A percentile compares a stretch with the other conserved stretches of the same genome.
phyloP scores from a whole-genome alignment of 1,140 invertebrate species.

The Drosophila persimilis region DNA sequence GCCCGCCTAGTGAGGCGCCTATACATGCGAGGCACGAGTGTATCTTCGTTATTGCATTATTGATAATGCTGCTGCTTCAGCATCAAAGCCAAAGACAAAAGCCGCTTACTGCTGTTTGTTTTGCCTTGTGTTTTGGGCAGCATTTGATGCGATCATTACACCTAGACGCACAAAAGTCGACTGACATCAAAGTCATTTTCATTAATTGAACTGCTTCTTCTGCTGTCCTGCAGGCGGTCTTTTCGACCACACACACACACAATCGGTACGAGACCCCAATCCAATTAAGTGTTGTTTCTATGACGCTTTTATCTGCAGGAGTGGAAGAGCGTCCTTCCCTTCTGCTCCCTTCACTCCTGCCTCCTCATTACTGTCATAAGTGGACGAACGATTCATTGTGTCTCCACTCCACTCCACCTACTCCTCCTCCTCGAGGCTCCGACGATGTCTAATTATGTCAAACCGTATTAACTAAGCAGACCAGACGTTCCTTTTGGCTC shows the following conservation, averaged over 20 bases:
- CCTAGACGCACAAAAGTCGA: slow-evolving; percentile 46
- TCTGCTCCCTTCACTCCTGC: too few relatives aligned
- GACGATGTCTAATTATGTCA: slow-evolving; percentile 52
- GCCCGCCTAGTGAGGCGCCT: background rate
- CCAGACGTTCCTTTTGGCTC: too few relatives aligned
- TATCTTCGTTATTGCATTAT: slow-evolving; percentile 39
- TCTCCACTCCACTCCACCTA: slow-evolving; percentile 7
- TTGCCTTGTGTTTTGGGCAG: background rate
- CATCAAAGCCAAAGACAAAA: slow-evolving; percentile 36
- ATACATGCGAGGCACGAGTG: background rate
- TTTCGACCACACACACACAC: slow-evolving; percentile 10
- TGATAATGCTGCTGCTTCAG: slow-evolving; percentile 15
- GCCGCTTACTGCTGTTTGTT: slow-evolving; percentile 40
- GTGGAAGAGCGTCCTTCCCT: too few relatives aligned
- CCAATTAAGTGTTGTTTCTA: slow-evolving; percentile 56
- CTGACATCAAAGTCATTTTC: slow-evolving; percentile 57
- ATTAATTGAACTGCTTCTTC: slow-evolving; percentile 51
- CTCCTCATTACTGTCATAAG: slow-evolving; percentile 43
- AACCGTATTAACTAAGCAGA: slow-evolving; percentile 32
- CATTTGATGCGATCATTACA: slow-evolving; percentile 55
- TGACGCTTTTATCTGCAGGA: slow-evolving; percentile 42
- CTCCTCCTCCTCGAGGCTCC: background rate
- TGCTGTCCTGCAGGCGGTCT: slow-evolving; percentile 2
- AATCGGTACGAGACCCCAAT: slow-evolving; percentile 40
- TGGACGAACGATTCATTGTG: slow-evolving; percentile 13